Percentiles rank a stretch among this genome's conserved stretches.
phyloP scores from a whole-genome alignment of 1,140 invertebrate species.

The Lordiphosa clarofinis region DNA sequence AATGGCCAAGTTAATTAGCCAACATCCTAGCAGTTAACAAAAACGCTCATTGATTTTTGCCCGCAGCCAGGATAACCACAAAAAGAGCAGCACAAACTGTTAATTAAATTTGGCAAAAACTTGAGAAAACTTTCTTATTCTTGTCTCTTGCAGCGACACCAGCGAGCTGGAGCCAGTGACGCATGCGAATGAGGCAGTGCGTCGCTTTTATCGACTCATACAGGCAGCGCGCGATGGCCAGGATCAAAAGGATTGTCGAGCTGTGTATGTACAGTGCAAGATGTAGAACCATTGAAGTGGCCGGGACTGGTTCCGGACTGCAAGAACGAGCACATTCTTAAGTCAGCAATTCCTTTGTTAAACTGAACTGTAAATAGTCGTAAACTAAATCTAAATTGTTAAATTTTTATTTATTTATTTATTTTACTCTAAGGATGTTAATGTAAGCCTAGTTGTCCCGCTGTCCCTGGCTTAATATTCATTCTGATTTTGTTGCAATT shows the following conservation, averaged over 20 bases:
- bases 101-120: slow-evolving; percentile 56
- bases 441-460: slow-evolving; percentile 13
- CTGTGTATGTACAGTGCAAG: slow-evolving; percentile 85
- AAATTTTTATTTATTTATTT: slow-evolving; percentile 68
- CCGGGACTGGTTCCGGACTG: slow-evolving; percentile 1
- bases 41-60: slow-evolving; percentile 18
- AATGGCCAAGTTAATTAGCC: slow-evolving; percentile 59
- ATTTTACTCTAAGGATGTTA: slow-evolving; percentile 38
- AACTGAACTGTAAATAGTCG: slow-evolving; percentile 65
- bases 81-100: background rate
- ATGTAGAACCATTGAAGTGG: slow-evolving; percentile 60
- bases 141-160: slow-evolving; percentile 65
- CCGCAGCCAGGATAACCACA: slow-evolving; percentile 13
- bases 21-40: slow-evolving; percentile 38
- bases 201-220: slow-evolving; percentile 88
- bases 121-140: slow-evolving; percentile 27
- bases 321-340: slow-evolving; percentile 40
- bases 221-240: slow-evolving; percentile 90
- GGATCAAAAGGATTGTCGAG: slow-evolving; percentile 87
- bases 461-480: slow-evolving; percentile 42
- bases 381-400: slow-evolving; percentile 56
- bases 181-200: slow-evolving; percentile 84
- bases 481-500: slow-evolving; percentile 69
- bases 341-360: slow-evolving; percentile 68
- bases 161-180: slow-evolving; percentile 85